Evolutionary conservation across 2,113 vertebrate genomes (phyloP).

Genomic region (Gallinago undulata): DNA sequence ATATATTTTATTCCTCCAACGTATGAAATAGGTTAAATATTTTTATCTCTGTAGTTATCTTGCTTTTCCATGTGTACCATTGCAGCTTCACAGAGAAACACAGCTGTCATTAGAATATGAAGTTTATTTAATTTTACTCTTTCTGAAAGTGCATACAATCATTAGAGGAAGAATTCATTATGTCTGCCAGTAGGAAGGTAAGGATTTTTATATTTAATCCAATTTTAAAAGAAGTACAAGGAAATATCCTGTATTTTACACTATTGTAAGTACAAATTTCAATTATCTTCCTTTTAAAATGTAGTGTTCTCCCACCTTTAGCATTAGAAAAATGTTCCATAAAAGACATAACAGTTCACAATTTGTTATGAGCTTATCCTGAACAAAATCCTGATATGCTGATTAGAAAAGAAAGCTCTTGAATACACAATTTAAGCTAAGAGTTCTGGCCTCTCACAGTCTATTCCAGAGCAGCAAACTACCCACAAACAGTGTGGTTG

Average conservation of each 20-base stretch:
- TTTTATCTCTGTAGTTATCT: background rate
- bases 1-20: background rate
- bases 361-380: background rate
- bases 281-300: background rate
- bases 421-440: background rate
- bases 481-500: background rate
- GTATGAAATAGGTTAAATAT: background rate
- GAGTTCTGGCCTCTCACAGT: background rate
- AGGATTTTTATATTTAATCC: background rate
- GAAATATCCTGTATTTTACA: background rate
- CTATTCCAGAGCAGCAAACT: background rate
- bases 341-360: background rate
- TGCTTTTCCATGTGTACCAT: background rate
- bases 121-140: slow-evolving; percentile 21
- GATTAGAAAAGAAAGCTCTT: background rate
- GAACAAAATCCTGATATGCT: background rate
- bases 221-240: background rate
- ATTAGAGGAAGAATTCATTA: background rate
- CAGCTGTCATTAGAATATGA: background rate
- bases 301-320: background rate
- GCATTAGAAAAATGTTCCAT: background rate
- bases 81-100: background rate
- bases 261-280: background rate
- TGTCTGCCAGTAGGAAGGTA: background rate
- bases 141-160: background rate